A percentile compares a stretch with the other conserved stretches of the same genome.
Evolutionary conservation across 2,113 vertebrate genomes (phyloP).

Genomic region (Bujurquina vittata): DNA sequence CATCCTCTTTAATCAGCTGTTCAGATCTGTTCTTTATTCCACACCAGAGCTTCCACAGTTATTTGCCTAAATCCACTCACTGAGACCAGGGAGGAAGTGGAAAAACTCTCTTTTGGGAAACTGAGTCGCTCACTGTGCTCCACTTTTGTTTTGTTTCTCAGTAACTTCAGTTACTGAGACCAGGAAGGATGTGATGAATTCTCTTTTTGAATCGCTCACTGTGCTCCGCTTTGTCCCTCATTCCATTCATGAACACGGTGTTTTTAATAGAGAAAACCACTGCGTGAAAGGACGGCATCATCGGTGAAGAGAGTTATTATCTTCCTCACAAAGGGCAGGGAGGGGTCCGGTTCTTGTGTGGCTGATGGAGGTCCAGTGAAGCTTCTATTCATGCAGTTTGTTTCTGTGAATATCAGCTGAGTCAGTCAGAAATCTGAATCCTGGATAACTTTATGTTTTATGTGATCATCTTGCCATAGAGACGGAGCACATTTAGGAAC

Average conservation of each 20-base stretch:
- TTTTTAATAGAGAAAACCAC: constrained; percentile 12
- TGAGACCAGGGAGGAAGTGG: too few relatives aligned
- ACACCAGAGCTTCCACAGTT: neutral
- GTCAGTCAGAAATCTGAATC: neutral
- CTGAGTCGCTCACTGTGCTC: too few relatives aligned
- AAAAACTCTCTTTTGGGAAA: too few relatives aligned
- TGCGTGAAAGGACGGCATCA: neutral
- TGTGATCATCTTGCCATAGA: neutral
- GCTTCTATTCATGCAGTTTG: neutral
- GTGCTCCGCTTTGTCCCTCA: constrained; percentile 3
- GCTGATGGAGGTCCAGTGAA: neutral
- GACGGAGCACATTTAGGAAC: neutral
- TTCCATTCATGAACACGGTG: neutral
- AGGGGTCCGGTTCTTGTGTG: neutral
- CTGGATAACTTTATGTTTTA: fast-evolving
- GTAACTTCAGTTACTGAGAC: neutral
- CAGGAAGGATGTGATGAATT: neutral
- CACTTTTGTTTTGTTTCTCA: too few relatives aligned
- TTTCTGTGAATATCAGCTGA: fast-evolving
- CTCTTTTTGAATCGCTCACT: neutral
- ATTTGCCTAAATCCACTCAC: neutral
- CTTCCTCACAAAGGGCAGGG: constrained; percentile 17
- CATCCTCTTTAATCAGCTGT: fast-evolving
- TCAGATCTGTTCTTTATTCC: fast-evolving
- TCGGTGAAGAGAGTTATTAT: constrained; percentile 14